Base-by-base conservation (phyloP, 2,113 vertebrate species). In the Hyperopisus bebe region DNA sequence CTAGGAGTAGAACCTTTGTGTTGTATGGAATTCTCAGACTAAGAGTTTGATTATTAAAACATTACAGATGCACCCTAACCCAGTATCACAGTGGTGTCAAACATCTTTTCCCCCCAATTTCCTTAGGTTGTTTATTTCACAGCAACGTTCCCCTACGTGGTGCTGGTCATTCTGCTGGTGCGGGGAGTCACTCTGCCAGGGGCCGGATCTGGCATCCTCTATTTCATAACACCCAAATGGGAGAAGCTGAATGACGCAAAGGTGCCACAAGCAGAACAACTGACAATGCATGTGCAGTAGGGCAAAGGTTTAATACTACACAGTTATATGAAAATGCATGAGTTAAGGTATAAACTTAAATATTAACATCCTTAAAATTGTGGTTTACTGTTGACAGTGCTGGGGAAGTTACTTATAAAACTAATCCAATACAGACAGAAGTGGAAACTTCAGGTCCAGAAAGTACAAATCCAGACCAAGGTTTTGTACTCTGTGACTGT, bases 191-290 rank as follows among this genome's bases (percentile, higher is more conserved):
- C 98, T 4, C 95, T 99, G 0, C 98, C 98, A 0, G 98, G 98
- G 8, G 98, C 98, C 9, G 96, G 94, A 0, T 97, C 96, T 21
- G 98, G 98, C 7, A 98, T 99, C 89, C 98, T 98, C 93, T 99
- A 99, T 93, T 99, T 99, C 94, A 99, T 99, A 94, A 99, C 98
- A 0, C 98, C 98, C 0, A 99, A 99, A 92, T 99, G 98, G 98
- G 98, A 99, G 95, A 99, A 98, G 91, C 97, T 99, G 11, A 97
- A 93, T 0, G 98, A 99, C 89, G 98, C 98, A 17, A 99, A 98
- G 97, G 98, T 99, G 94, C 50, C 62, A 53, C 50, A 42, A 84
- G 10, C 17, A 62, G 31, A 11, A 24, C 55, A 24, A n/a, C 13
- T 35, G 8, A 66, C 19, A n/a, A 17, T 62, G 17, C 87, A 62